phyloP scores from a whole-genome alignment of 2,888 invertebrate genomes.

The Xestia xanthographa region DNA sequence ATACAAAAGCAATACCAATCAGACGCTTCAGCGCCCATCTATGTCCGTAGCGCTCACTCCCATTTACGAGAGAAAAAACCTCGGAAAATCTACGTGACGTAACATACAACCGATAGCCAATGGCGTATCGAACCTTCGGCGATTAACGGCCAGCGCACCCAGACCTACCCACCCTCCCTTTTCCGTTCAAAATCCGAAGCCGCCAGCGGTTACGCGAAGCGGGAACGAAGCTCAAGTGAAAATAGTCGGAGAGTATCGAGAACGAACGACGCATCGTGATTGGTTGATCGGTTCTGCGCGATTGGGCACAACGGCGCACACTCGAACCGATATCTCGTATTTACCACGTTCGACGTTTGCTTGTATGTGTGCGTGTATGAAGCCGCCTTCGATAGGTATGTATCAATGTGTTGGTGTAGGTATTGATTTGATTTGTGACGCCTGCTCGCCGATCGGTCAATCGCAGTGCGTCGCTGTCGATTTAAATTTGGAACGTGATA shows the following conservation, averaged over 20 bases:
- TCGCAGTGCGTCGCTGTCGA: conserved; percentile 62
- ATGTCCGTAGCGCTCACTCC: conserved; percentile 72
- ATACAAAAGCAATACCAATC: conserved; percentile 71
- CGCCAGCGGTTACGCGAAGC: conserved; percentile 23
- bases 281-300: conserved; percentile 91
- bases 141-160: conserved; percentile 59
- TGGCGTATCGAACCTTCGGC: conserved; percentile 86
- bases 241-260: conserved; percentile 80
- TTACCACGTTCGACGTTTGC: conserved; percentile 81
- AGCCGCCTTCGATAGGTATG: conserved; percentile 86
- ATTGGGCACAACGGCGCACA: conserved; percentile 90
- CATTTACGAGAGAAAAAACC: conserved; percentile 81
- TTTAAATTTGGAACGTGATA: conserved; percentile 69
- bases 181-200: conserved; percentile 32
- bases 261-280: conserved; percentile 79
- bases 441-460: conserved; percentile 69
- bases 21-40: conserved; percentile 65
- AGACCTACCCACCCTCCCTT: conserved; percentile 71
- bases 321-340: conserved; percentile 89
- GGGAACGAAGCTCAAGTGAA: conserved; percentile 63
- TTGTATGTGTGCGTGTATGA: conserved; percentile 76
- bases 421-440: conserved; percentile 72
- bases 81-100: conserved; percentile 89
- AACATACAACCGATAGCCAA: conserved; percentile 83
- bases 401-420: conserved; percentile 75